Base-by-base conservation (phyloP, 92 coral and sea anemone species). In the Diadumene lineata region DNA sequence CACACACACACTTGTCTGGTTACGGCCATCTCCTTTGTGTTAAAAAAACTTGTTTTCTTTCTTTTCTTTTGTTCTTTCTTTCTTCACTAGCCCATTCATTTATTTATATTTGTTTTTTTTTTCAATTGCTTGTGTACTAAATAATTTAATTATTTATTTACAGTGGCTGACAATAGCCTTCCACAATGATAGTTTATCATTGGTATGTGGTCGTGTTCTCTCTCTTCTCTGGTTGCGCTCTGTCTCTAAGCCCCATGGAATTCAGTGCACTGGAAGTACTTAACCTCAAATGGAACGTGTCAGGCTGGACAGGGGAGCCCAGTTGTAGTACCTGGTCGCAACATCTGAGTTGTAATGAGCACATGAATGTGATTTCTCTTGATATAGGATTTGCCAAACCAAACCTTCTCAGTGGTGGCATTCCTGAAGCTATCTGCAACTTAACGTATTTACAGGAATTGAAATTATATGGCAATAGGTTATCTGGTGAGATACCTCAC, bases 371-470 rank as follows among this genome's bases (percentile, higher is more conserved):
- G 22, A 32, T 64, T 50, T 64, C 69, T 1, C 69, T 64, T 13
- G 69, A 64, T 32, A 15, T 64, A 17, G 69, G 69, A 21, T 64
- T 64, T 32, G 69, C 69, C 2, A 64, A 28, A 31, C 69, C 69
- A 3, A 50, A 64, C 17, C 69, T 64, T 2, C 43, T 64, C 0
- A 64, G 69, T 7, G 69, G 69, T 6, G 33, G 24, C 44, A 64
- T 64, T 31, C 69, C 69, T 64, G 69, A 64, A 50, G 69, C 43
- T 17, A 0, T 64, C 4, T 64, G 69, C 23, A 31, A 64, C 33
- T 30, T 64, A 26, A 1, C 69, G 33, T 64, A 21, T n/a, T 31
- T 64, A n/a, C 46, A 64, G 1, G 46, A 64, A 8, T 17, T 64
- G 15, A 64, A 64, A 31, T 38, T 64, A 4, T 64, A 29, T 16